Percentiles rank a stretch among this genome's conserved stretches.
Evolutionary conservation across 2,113 vertebrate species (phyloP).

Genomic region (Upupa epops): DNA sequence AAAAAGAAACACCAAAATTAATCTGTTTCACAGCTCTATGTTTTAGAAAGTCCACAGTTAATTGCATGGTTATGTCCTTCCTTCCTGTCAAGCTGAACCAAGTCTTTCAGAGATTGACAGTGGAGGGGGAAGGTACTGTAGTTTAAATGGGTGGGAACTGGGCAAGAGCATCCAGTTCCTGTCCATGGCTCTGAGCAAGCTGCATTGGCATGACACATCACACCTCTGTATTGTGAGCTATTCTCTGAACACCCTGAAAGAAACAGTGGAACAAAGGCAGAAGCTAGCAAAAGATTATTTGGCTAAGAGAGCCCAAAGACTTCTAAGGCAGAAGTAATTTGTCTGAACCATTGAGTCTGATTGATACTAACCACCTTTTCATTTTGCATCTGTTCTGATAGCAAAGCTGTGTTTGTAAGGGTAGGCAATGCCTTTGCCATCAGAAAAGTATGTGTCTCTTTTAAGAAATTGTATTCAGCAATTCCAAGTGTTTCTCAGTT

Average conservation of each 20-base stretch:
- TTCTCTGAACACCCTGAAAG: neutral
- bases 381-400: neutral
- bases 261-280: neutral
- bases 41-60: neutral
- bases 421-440: neutral
- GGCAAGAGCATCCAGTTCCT: neutral
- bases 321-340: neutral
- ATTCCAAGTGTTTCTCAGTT: neutral
- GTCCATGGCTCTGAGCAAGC: neutral
- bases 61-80: neutral
- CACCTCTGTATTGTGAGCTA: neutral
- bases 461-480: neutral
- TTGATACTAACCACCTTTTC: neutral
- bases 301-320: neutral
- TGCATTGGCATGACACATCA: fast-evolving
- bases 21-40: neutral
- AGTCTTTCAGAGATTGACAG: neutral
- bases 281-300: neutral
- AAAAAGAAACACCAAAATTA: fast-evolving
- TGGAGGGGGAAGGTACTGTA: neutral
- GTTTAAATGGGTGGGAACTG: neutral
- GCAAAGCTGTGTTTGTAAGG: neutral
- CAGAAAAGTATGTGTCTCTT: neutral
- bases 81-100: neutral
- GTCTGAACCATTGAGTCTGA: neutral